Base-by-base conservation (phyloP, 2,113 vertebrate genomes). In the Ageneiosus marmoratus region DNA sequence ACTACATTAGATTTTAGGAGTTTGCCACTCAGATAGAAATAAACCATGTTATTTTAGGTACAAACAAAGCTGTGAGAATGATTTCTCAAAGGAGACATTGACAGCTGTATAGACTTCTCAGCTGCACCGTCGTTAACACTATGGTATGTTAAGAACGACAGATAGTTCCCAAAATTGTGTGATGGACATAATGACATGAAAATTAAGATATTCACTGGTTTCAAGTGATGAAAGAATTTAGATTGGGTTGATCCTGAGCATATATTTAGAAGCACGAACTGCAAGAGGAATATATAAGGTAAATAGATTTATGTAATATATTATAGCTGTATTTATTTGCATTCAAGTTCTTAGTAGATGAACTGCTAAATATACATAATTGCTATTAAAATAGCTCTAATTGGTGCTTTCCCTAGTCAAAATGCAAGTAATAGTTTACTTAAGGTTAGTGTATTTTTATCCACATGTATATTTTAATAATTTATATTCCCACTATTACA, bases 301-400 rank as follows among this genome's bases (percentile, higher is more conserved):
- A 69, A 69, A 69, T 9, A 12, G 18, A 46, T 10, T 34, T 22
- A 41, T 22, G 24, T 22, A 37, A 29, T 6, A 46, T n/a, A n/a
- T n/a, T n/a, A 22, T 15, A 70, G 41, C 22, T 24, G 22, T n/a
- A 4, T 44, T 70, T 11, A 46, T 70, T 70, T 46, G 37, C 34
- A 44, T 70, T n/a, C 10, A 70, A 11, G 41, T 70, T 44, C 67
- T 46, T 18, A 63, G 15, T 1, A 46, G 67, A 70, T 70, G 37
- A 44, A 27, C 22, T n/a, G 37, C 41, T 70, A n/a, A n/a, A 70
- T n/a, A n/a, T n/a, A n/a, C n/a, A n/a, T n/a, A 72, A 72, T 72
- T 72, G 41, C 0, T 72, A 46, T 69, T 69, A 44, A 41, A 69
- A 69, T 41, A 22, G 34, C 65, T 11, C 4, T 69, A 69, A 69